Base-by-base conservation (phyloP, 1,140 invertebrate genomes). In the Dermatophagoides farinae region DNA sequence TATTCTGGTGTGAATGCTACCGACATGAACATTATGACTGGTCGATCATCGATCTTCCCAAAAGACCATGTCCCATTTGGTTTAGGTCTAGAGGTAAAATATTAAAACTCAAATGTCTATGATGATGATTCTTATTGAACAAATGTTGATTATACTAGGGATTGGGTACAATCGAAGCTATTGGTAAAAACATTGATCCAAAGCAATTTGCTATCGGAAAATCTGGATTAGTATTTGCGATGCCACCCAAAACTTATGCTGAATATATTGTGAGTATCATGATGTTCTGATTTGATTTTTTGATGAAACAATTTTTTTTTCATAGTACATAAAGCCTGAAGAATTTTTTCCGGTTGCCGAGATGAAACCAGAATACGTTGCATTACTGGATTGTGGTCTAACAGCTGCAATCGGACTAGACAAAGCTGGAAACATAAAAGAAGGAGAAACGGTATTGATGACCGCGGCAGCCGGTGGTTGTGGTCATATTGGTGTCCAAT, bases 401-500 rank as follows among this genome's bases (percentile, higher is more conserved):
- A 60, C 58, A 40, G 58, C 58, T 18, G 12, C 44, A 14, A 60
- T 60, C n/a, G 58, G 44, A 14, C 22, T 60, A 25, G 58, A 60
- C 20, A 20, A 58, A 38, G 20, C 57, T 2, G 57, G 20, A 12
- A 18, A 57, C 20, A 62, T 58, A 66, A 69, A 47, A 23, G 18
- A 25, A 39, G 38, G 31, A 22, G 67, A 73, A 49, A 71, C 64
- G 22, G 71, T 72, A 0, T 60, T 72, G 23, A 64, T 73, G 0
- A 71, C 70, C 60, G 70, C 71, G 66, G 71, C 71, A 44, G 71
- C 71, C 22, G 71, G 71, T 9, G 71, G 71, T 6, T 72, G 71
- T 55, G 57, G 71, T 38, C 70, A 71, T 63, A 70, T 73, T 64
- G 72, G 71, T 58, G 72, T 66, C 39, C 73, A 74, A 57, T 70